Evolutionary conservation across 2,888 invertebrate genomes (phyloP).

Genomic region (Hydrotaea diabolus): DNA sequence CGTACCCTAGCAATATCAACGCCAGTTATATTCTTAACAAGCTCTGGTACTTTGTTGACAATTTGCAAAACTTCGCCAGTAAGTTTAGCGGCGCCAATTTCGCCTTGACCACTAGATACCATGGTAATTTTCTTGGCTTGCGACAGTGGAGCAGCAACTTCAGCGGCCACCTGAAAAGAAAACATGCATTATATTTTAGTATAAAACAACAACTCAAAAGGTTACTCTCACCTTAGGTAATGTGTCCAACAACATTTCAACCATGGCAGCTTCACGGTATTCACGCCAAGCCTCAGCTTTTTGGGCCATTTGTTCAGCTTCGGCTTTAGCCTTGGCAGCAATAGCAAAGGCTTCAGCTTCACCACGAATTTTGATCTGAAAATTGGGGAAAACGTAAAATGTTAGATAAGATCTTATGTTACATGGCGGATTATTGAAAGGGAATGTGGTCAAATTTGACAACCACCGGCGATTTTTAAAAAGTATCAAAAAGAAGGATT

Average conservation of each 20-base stretch:
- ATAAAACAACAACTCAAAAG: background rate
- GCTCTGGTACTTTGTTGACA: constrained; percentile 93
- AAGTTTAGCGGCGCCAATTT: constrained; percentile 96
- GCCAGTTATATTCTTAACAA: constrained; percentile 95
- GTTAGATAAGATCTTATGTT: too few species aligned
- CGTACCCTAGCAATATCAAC: constrained; percentile 94
- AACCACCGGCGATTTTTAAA: too few species aligned
- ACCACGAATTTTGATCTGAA: constrained; percentile 87
- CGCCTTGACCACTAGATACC: constrained; percentile 95
- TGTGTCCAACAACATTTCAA: constrained; percentile 97
- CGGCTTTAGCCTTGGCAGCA: constrained; percentile 96
- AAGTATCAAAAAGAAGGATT: too few species aligned
- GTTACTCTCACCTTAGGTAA: constrained; percentile 90
- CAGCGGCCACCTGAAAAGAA: constrained; percentile 92
- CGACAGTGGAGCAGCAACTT: constrained; percentile 96
- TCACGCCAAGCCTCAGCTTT: constrained; percentile 99
- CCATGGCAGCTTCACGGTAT: constrained; percentile 96
- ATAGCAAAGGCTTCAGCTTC: constrained; percentile 96
- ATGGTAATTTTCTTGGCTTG: constrained; percentile 97
- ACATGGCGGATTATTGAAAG: too few species aligned
- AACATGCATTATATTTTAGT: background rate
- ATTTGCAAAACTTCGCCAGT: constrained; percentile 97
- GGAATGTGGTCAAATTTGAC: too few species aligned
- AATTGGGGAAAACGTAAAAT: background rate
- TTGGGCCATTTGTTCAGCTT: constrained; percentile 98